These are phyloP conservation scores for Diorhabda elongata DNA, from an alignment of 1,140 invertebrate species.

Conservation along the genomic window DNA sequence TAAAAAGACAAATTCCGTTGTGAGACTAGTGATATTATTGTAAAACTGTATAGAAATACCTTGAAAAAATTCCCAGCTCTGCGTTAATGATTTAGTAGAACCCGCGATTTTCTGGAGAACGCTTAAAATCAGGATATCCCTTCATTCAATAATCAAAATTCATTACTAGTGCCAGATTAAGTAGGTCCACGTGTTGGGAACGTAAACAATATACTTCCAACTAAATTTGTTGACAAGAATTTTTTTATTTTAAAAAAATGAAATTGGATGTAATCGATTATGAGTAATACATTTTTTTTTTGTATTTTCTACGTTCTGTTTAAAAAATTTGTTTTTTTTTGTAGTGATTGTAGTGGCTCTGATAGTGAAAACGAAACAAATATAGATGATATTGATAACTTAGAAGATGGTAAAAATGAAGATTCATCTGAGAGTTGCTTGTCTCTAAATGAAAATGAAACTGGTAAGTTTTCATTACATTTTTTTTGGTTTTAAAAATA, in stretches of 20 bases:
- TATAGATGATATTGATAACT: slow-evolving; percentile 26
- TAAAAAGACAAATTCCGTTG: too few species aligned
- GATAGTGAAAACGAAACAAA: slow-evolving; percentile 30
- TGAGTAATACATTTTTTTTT: slow-evolving; percentile 6
- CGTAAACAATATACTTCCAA: background rate
- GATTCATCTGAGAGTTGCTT: slow-evolving; percentile 20
- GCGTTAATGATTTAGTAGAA: too few species aligned
- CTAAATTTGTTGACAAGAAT: background rate
- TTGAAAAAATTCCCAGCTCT: too few species aligned
- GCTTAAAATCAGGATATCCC: slow-evolving; percentile 19
- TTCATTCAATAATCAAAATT: slow-evolving; percentile 18
- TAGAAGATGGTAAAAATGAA: slow-evolving; percentile 25
- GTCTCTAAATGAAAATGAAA: slow-evolving; percentile 5
- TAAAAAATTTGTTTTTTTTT: slow-evolving; percentile 8
- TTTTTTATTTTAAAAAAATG: slow-evolving; percentile 11
- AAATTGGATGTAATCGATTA: slow-evolving; percentile 14
- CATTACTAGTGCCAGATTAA: slow-evolving; percentile 5
- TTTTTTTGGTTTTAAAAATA: slow-evolving; percentile 4
- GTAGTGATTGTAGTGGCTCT: slow-evolving; percentile 28
- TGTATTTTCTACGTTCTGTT: background rate
- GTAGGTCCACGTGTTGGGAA: background rate
- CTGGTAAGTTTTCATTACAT: slow-evolving; percentile 9
- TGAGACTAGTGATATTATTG: too few species aligned
- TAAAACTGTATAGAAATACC: too few species aligned
- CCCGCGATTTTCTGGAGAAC: slow-evolving; percentile 8